These are phyloP conservation scores for Drosophila murphyi DNA, from an alignment of 1,140 invertebrate genomes.

Conservation along the genomic window DNA sequence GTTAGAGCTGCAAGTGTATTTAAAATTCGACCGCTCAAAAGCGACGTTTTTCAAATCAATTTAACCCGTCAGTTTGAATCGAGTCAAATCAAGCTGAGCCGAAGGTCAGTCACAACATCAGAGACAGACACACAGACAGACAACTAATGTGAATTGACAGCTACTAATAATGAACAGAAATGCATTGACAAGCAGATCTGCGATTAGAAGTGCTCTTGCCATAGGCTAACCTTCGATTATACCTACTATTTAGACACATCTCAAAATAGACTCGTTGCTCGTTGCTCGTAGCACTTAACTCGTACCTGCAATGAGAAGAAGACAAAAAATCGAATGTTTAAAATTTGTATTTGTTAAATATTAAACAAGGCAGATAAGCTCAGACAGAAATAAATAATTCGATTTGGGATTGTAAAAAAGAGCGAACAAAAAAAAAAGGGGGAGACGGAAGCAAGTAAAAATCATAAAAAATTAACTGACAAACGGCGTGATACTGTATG, in stretches of 20 bases:
- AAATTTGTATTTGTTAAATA: slow-evolving; percentile 40
- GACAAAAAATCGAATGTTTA: slow-evolving; percentile 23
- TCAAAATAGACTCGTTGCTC: slow-evolving; percentile 11
- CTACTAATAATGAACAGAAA: slow-evolving; percentile 43
- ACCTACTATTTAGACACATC: neutral
- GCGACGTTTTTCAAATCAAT: too few species aligned
- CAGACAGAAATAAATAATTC: slow-evolving; percentile 23
- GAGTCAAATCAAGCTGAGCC: neutral
- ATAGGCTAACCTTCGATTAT: slow-evolving; percentile 4
- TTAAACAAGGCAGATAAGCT: slow-evolving; percentile 19
- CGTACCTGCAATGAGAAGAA: slow-evolving; percentile 51
- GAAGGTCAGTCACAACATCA: neutral
- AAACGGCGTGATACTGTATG: neutral
- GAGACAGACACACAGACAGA: neutral
- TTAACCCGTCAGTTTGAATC: too few species aligned
- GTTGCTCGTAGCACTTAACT: neutral
- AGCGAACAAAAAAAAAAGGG: neutral
- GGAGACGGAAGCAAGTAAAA: neutral
- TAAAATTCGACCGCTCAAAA: too few species aligned
- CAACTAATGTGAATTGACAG: slow-evolving; percentile 25
- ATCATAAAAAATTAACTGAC: neutral
- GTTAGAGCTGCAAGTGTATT: too few species aligned
- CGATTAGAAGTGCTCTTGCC: slow-evolving; percentile 30
- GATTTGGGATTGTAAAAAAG: slow-evolving; percentile 24
- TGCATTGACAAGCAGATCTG: slow-evolving; percentile 34